Evolutionary conservation across 2,113 vertebrate genomes (phyloP), one percentile per base, ranked within the genome.

Genomic region (Xiphophorus hellerii): DNA sequence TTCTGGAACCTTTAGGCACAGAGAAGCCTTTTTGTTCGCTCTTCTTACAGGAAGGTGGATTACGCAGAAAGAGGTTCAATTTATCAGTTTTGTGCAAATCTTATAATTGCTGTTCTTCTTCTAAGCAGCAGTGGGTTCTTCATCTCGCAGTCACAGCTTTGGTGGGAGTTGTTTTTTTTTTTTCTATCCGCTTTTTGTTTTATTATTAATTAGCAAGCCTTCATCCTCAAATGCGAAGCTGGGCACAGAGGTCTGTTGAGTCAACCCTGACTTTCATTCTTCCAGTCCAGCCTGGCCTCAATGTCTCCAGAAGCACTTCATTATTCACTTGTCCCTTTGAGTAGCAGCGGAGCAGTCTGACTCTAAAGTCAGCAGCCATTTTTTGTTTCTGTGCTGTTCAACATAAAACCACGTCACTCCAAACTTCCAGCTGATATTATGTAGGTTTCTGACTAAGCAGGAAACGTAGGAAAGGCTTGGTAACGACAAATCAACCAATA

Each of bases 161-260:
- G 61, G 58, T 68, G 60, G 66, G 66, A 42, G 39, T 20, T 78
- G 70, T 77, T 79, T 70, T 77, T 68, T 20, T 78, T 73, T 77
- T 79, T 70, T 77, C 62, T 81, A 62, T 85, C 37, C 70, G 76
- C 76, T 64, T 81, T 89, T 88, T 90, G 85, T 89, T 89, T 86
- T 70, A 72, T 78, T 86, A 81, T 92, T 89, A 90, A 93, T 92
- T 89, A 89, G 85, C 69, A 60, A 62, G 75, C 71, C 31, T 63
- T 81, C 75, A 71, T 84, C 84, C 62, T 69, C 61, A 14, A 20
- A 20, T 70, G 5, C 48, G 42, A 33, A 68, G 69, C 58, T 12
- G 74, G 77, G 77, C 69, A 58, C 61, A 67, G 37, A 28, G 29
- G 73, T 84, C 76, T 54, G 73, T 85, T 67, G 77, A 86, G 78